Evolutionary conservation across 2,888 invertebrate species (phyloP).

Genomic region (Mycalesis mineus): DNA sequence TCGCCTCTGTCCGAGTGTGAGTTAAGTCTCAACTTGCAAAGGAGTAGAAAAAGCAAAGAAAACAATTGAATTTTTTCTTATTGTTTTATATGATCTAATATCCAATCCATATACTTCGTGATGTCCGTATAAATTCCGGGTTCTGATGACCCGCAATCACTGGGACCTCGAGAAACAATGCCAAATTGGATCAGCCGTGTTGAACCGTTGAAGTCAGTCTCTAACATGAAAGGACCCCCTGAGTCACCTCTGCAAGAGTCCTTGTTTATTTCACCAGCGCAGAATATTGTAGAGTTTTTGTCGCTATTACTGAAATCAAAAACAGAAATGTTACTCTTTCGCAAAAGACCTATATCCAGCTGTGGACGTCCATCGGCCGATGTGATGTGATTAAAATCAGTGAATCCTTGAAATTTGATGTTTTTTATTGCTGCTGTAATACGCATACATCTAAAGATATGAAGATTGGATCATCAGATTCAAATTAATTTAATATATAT

Average conservation of each 20-base stretch:
- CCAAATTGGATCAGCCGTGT: conserved; percentile 39
- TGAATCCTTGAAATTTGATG: too few species aligned
- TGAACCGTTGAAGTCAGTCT: conserved; percentile 17
- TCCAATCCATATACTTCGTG: conserved; percentile 57
- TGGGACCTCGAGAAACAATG: conserved; percentile 38
- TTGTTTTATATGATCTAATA: conserved; percentile 39
- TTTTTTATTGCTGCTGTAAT: too few species aligned
- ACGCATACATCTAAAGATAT: too few species aligned
- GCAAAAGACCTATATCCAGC: too few species aligned
- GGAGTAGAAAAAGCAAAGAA: too few species aligned
- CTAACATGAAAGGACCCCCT: conserved; percentile 79
- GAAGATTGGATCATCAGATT: too few species aligned
- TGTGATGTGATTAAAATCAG: too few species aligned
- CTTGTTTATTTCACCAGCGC: conserved; percentile 56
- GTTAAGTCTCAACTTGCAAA: too few species aligned
- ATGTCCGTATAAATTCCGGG: conserved; percentile 66
- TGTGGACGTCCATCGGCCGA: too few species aligned
- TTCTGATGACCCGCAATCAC: conserved; percentile 42
- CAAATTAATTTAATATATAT: too few species aligned
- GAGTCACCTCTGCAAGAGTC: conserved; percentile 83
- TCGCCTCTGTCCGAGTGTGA: too few species aligned
- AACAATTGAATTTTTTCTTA: too few species aligned
- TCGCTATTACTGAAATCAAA: not conserved
- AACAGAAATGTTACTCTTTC: not conserved
- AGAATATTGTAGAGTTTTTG: conserved; percentile 29